A percentile compares a stretch with the other conserved stretches of the same genome.
These are phyloP conservation scores for Malurus elegans DNA, from an alignment of 2,113 vertebrate genomes.

Conservation along the genomic window DNA sequence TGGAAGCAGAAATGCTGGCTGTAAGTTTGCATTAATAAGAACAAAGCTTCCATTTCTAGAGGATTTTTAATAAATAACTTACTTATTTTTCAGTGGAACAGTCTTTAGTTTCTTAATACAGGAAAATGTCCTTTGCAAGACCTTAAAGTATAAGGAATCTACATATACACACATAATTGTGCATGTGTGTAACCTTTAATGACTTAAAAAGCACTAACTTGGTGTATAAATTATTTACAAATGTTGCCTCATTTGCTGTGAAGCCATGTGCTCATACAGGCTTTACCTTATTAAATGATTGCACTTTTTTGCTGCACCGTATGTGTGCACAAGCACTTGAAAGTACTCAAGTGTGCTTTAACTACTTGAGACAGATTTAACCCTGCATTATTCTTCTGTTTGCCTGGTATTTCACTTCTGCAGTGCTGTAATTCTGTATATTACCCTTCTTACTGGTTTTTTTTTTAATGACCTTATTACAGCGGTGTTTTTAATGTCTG, in stretches of 20 bases:
- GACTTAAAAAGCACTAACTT: not conserved
- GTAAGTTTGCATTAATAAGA: conserved; percentile 76
- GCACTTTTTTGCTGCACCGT: not conserved
- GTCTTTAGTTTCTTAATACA: not conserved
- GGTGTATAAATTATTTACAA: not conserved
- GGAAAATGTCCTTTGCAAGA: not conserved
- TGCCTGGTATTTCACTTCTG: not conserved
- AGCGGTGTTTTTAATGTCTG: not conserved
- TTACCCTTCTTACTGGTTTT: not conserved
- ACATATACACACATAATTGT: rapidly evolving
- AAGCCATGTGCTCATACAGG: not conserved
- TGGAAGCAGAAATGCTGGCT: conserved; percentile 98
- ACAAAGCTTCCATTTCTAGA: not conserved
- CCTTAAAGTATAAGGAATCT: not conserved
- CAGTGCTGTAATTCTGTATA: not conserved
- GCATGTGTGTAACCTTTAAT: not conserved
- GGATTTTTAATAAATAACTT: not conserved
- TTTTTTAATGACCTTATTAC: not conserved
- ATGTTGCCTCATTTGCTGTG: not conserved
- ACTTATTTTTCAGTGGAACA: not conserved
- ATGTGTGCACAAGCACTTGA: not conserved
- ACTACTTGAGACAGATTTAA: not conserved
- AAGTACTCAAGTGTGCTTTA: not conserved
- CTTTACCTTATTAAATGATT: not conserved
- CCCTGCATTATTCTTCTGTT: not conserved